Base-by-base conservation (phyloP, 1,140 invertebrate species). In the Zaprionus kolodkinae region DNA sequence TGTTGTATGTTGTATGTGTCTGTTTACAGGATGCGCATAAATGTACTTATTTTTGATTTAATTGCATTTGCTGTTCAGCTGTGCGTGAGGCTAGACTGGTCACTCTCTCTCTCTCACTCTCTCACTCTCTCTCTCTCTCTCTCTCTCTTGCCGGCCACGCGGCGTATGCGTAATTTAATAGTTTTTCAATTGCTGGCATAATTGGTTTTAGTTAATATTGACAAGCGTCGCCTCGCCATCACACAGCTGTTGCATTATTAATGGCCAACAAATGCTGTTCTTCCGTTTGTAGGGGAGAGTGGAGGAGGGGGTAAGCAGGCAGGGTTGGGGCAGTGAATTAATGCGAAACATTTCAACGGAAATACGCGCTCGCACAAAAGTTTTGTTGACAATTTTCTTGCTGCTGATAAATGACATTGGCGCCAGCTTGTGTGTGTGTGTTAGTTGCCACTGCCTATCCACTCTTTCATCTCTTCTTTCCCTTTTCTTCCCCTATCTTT, bases 171-270 rank as follows among this genome's bases (percentile, higher is more conserved):
- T 81, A 89, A 89, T 89, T 85, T 89, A 79, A 89, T 89, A 89
- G 76, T 65, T 78, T 72, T 72, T 76, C 64, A 69, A 74, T 78
- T 69, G 80, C 59, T 56, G 66, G 66, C 60, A 85, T 89, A 89
- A 89, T 89, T 89, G 81, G 71, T 85, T 88, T 89, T 89, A 88
- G 85, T 78, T 85, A 89, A 72, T 81, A 89, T 89, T 79, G 85
- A 84, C 84, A 81, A 63, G 55, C 45, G 21, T 59, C 40, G 40
- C 1, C 17, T 35, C 45, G 52, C 12, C 33, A 55, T n/a, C 33
- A 55, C 61, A 54, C 76, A 89, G 81, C 85, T 89, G 85, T 89
- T 89, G 81, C 85, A 89, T 89, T 89, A 89, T 89, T 89, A 89
- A 89, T 89, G 75, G 64, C 70, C 57, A 74, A 57, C 73, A 70